Conservation (phyloP, 1,140 invertebrate species). For the Neocloeon triangulifer region DNA sequence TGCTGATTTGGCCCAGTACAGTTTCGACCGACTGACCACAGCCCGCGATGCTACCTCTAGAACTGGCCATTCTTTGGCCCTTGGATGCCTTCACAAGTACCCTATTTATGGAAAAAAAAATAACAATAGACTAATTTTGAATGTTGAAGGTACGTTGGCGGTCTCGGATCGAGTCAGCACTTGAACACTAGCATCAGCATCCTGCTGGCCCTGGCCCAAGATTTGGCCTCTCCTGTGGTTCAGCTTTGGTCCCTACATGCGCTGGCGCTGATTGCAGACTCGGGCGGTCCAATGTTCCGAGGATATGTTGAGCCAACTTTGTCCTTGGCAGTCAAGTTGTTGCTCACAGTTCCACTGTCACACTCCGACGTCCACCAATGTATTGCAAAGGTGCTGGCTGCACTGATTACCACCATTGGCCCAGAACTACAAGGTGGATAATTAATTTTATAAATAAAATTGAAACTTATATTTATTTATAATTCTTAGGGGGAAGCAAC, state of each 20-base stretch:
- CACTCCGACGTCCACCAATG: conserved; percentile 85
- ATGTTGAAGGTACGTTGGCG: conserved; percentile 41
- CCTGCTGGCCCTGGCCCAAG: conserved; percentile 80
- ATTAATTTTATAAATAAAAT: conserved; percentile 1
- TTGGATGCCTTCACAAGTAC: conserved; percentile 73
- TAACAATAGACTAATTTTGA: too few relatives aligned
- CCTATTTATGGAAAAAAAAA: too few relatives aligned
- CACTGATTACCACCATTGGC: conserved; percentile 90
- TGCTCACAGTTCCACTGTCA: conserved; percentile 71
- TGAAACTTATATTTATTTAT: conserved; percentile 1
- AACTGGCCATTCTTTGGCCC: conserved; percentile 78
- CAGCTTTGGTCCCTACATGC: conserved; percentile 96
- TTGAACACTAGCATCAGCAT: conserved; percentile 85
- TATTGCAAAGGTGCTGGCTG: conserved; percentile 80
- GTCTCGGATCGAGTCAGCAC: conserved; percentile 79
- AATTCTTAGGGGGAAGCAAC: conserved; percentile 35
- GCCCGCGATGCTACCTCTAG: conserved; percentile 69
- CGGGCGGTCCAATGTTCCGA: conserved; percentile 94
- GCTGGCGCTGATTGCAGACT: conserved; percentile 84
- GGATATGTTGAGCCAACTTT: conserved; percentile 89
- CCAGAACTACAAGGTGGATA: conserved; percentile 74
- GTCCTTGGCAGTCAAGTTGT: conserved; percentile 65
- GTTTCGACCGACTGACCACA: conserved; percentile 72
- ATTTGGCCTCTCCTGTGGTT: conserved; percentile 67
- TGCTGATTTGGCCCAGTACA: conserved; percentile 71